Base-by-base conservation (phyloP, 2,888 invertebrate genomes). In the Agrotis exclamationis region DNA sequence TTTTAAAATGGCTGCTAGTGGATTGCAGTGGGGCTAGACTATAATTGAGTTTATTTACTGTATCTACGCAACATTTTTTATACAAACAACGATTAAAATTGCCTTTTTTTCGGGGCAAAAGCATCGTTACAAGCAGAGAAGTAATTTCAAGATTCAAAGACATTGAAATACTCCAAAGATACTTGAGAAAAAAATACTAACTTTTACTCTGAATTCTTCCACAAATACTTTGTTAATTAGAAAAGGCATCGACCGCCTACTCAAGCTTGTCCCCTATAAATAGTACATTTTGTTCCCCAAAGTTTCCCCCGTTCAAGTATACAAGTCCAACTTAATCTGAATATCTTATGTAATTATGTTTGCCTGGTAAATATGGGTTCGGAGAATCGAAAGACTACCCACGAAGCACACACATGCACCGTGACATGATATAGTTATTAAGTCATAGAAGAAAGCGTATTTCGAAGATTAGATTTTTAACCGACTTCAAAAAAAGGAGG, bases 281-380 rank as follows among this genome's bases (percentile, higher is more conserved):
- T 48, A 20, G 58, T 60, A 72, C 22, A 72, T 72, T 50, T 45
- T 59, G 48, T 39, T 33, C 45, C 58, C 45, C 44, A 33, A 64
- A 76, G 20, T 76, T 33, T 65, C 20, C n/a, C 51, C 33, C 28
- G 13, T 48, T 53, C 33, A 24, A 63, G 33, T 47, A 51, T 59
- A 22, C 50, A 64, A 57, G 64, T 58, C 48, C 68, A 51, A 77
- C 66, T 74, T 70, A 68, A 74, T 78, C 59, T 70, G 63, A 74
- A 79, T 82, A 82, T 78, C 68, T 79, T 58, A 47, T 58, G 47
- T 78, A 74, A 82, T 83, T 81, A 83, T 83, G 76, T 76, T 83
- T 72, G 70, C 79, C 57, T 64, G 63, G 80, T 81, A 76, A 76
- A 79, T 82, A 74, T 66, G 65, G 48, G 69, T 54, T 58, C 68